Percentiles rank a stretch among this genome's conserved stretches.
Conservation (phyloP, 2,113 vertebrate species). For the Sander vitreus region DNA sequence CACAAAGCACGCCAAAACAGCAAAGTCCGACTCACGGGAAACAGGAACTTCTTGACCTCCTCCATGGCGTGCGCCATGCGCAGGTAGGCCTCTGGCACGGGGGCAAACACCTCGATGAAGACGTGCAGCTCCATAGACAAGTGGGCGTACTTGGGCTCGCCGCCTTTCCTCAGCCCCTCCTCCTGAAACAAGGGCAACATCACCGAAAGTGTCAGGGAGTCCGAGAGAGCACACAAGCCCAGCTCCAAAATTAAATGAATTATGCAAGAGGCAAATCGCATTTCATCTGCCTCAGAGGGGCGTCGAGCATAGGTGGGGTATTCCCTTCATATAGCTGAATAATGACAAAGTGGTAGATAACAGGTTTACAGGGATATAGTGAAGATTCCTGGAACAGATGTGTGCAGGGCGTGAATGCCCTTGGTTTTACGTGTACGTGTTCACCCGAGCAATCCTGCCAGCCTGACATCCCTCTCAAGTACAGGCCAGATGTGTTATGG, state of each 20-base stretch:
- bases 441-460: constrained; percentile 20
- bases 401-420: constrained; percentile 28
- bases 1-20: neutral
- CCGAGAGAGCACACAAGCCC: neutral
- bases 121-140: constrained; percentile 97
- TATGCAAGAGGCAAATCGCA: neutral
- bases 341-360: constrained; percentile 23
- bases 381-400: constrained; percentile 49
- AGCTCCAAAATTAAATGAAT: constrained; percentile 24
- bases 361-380: constrained; percentile 18
- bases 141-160: constrained; percentile 96
- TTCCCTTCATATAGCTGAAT: constrained; percentile 6
- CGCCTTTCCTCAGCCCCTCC: constrained; percentile 93
- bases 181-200: constrained; percentile 83
- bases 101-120: constrained; percentile 97
- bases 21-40: constrained; percentile 86
- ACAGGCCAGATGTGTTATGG: constrained; percentile 59
- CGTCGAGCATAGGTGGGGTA: neutral
- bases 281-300: constrained; percentile 13
- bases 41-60: constrained; percentile 98
- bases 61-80: constrained; percentile 99
- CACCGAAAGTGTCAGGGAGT: neutral
- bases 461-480: constrained; percentile 28
- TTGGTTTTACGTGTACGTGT: constrained; percentile 48
- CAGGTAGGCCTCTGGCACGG: constrained; percentile 95